phyloP scores from a whole-genome alignment of 2,797 vertebrate genomes.

The Apodemus agrarius region DNA sequence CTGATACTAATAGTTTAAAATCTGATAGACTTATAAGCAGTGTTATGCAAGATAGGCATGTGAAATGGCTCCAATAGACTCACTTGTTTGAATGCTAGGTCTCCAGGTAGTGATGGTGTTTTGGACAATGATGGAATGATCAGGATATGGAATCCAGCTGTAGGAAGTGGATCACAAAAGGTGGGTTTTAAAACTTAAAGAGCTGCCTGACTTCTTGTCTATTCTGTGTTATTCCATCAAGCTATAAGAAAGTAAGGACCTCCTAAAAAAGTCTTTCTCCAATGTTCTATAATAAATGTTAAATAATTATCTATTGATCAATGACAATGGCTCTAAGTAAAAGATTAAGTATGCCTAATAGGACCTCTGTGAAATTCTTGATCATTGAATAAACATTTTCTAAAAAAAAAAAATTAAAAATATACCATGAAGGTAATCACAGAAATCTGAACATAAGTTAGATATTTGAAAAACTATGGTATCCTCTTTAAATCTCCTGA shows the following conservation, averaged over 20 bases:
- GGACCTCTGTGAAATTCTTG: not conserved
- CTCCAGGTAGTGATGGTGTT: not conserved
- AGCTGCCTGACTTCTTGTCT: not conserved
- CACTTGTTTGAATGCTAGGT: not conserved
- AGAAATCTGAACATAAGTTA: slow-evolving; percentile 18
- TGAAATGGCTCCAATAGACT: not conserved
- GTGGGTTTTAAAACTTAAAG: not conserved
- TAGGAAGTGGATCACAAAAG: not conserved
- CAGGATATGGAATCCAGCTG: not conserved
- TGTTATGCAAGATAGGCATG: not conserved
- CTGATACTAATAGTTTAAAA: slow-evolving; percentile 27
- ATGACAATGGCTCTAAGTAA: slow-evolving; percentile 1
- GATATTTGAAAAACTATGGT: slow-evolving; percentile 9
- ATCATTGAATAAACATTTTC: not conserved
- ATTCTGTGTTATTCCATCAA: not conserved
- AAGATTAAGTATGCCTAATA: not conserved
- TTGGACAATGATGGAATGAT: not conserved
- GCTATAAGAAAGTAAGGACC: not conserved
- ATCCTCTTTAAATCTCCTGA: slow-evolving; percentile 44
- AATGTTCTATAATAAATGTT: not conserved
- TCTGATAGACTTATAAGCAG: not conserved
- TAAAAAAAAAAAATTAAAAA: slow-evolving; percentile 21
- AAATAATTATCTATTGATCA: not conserved
- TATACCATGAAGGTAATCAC: not conserved
- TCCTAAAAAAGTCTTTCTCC: not conserved